Evolutionary conservation across 2,888 invertebrate species (phyloP).

Genomic region (Harpagoxenus sublaevis): DNA sequence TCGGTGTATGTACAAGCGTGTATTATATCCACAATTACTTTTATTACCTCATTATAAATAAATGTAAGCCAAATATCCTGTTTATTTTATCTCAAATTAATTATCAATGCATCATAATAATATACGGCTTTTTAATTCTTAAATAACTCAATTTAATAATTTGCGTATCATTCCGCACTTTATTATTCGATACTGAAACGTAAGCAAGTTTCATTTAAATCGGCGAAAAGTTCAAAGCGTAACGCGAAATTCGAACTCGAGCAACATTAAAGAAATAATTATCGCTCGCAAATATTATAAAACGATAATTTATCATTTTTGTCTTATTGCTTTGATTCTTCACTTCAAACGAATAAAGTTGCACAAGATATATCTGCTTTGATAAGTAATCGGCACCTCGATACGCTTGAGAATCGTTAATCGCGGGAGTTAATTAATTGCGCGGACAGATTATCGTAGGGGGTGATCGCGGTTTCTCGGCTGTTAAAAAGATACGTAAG

Average conservation of each 20-base stretch:
- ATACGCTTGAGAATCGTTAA: neutral
- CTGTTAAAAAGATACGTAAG: neutral
- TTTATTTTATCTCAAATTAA: neutral
- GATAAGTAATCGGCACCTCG: neutral
- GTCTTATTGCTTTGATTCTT: neutral
- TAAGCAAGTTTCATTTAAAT: neutral
- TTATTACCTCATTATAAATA: neutral
- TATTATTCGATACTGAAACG: neutral
- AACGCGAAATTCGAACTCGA: neutral
- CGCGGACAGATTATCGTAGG: neutral
- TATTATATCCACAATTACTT: neutral
- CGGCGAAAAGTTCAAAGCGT: neutral
- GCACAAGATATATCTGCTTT: neutral
- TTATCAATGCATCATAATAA: neutral
- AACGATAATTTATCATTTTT: neutral
- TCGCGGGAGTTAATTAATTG: neutral
- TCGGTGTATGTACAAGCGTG: neutral
- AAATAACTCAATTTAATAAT: neutral
- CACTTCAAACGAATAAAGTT: neutral
- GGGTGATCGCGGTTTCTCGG: neutral
- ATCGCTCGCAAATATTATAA: neutral
- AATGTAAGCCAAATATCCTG: neutral
- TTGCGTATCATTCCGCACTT: neutral
- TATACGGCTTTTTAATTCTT: neutral
- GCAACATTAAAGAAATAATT: neutral